These are phyloP conservation scores for Pseudachorutes palmiensis DNA, from an alignment of 1,140 invertebrate species.

Conservation along the genomic window DNA sequence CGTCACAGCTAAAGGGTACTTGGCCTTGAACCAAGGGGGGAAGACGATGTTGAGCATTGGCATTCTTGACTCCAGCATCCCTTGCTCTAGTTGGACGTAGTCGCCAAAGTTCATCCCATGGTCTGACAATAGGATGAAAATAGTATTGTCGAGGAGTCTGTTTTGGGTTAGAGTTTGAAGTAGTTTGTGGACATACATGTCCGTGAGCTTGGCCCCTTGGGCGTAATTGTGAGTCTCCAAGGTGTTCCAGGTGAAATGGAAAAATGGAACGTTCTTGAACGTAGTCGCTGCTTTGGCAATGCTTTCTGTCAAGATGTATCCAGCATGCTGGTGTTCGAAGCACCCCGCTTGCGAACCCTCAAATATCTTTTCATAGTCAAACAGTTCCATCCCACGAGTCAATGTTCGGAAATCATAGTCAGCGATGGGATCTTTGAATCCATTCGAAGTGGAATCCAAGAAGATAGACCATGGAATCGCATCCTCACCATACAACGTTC, in stretches of 20 bases:
- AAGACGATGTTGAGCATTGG: conserved; percentile 49
- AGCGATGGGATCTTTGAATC: neutral
- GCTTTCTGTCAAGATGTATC: neutral
- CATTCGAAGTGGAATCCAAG: neutral
- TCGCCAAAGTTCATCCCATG: neutral
- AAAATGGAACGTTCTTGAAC: conserved; percentile 41
- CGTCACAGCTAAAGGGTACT: conserved; percentile 41
- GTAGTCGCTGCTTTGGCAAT: neutral
- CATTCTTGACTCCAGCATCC: conserved; percentile 46
- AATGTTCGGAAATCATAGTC: neutral
- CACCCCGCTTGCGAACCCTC: too few species aligned
- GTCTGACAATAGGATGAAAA: neutral
- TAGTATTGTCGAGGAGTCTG: neutral
- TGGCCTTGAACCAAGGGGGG: conserved; percentile 44
- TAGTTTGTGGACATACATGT: neutral
- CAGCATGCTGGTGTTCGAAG: neutral
- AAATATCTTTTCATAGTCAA: too few species aligned
- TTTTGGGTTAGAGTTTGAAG: neutral
- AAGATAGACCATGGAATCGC: neutral
- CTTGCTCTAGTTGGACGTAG: conserved; percentile 46
- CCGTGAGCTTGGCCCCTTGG: neutral
- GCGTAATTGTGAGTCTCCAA: conserved; percentile 55
- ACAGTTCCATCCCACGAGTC: too few species aligned
- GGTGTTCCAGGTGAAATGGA: conserved; percentile 70
- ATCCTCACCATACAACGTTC: conserved; percentile 49